A percentile compares a stretch with the other conserved stretches of the same genome.
Evolutionary conservation across 2,888 invertebrate species (phyloP).

Genomic region (Synanthedon vespiformis): DNA sequence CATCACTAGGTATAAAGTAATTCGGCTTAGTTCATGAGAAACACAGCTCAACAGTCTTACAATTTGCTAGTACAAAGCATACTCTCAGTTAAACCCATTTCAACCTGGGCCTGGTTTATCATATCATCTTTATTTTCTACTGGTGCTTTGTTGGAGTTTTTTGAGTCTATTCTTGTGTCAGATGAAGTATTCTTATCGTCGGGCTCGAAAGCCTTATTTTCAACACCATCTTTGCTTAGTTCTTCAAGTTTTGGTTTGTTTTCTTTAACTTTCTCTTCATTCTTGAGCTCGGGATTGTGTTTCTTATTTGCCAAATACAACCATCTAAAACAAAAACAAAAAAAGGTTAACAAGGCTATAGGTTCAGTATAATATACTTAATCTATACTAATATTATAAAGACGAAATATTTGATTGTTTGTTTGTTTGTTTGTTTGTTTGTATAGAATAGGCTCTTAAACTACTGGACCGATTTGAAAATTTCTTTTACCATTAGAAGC

Average conservation of each 20-base stretch:
- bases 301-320: conserved; percentile 76
- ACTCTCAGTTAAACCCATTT: conserved; percentile 54
- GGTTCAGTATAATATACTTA: no score
- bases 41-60: conserved; percentile 8
- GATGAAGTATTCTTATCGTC: conserved; percentile 35
- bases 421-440: no score
- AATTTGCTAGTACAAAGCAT: conserved; percentile 51
- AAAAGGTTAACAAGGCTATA: background rate
- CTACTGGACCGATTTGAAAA: no score
- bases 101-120: conserved; percentile 44
- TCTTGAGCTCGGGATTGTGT: conserved; percentile 34
- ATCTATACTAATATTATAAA: no score
- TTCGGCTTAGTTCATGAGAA: background rate
- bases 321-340: conserved; percentile 70
- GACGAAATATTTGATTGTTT: no score
- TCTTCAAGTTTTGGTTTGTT: conserved; percentile 17
- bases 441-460: no score
- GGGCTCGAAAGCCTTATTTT: conserved; percentile 57
- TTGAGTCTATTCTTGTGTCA: conserved; percentile 17
- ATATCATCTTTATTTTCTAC: conserved; percentile 21
- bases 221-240: conserved; percentile 37
- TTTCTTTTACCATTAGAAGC: no score
- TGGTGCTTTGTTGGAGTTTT: conserved; percentile 7
- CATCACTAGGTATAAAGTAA: background rate
- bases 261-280: conserved; percentile 18